Base-by-base conservation (phyloP, 1,140 invertebrate species). In the Lucilia sericata region DNA sequence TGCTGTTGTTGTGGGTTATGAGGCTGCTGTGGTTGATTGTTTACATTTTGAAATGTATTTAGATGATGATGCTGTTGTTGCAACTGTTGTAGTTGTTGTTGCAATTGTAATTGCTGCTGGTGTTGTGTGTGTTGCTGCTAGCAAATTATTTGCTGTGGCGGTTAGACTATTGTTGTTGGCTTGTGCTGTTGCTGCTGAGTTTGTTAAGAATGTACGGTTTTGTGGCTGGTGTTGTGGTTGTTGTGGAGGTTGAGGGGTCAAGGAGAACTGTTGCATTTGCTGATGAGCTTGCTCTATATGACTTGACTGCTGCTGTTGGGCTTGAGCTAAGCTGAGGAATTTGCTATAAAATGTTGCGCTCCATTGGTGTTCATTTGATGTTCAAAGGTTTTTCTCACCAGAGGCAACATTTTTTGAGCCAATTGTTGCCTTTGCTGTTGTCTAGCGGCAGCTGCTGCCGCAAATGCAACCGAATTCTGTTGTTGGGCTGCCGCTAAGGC, bases 341-440 rank as follows among this genome's bases (percentile, higher is more conserved):
- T 86, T 2, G 88, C 76, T 74, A 89, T 60, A 82, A 89, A 89
- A 42, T 87, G 87, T 34, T 89, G 88, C 2, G 84, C 51, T 12
- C 88, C 87, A 86, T 89, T 89, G 17, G 42, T 80, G 47, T 80
- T 80, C 8, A 70, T 25, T 21, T 70, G 65, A 19, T 85, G 85
- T 60, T 86, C 86, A 51, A 86, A 86, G 1, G 85, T 84, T 74
- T 86, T 86, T 13, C 88, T 47, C 21, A 80, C n/a, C 21, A 80
- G 10, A 4, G 76, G 76, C 9, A 80, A 49, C 19, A 80, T 80
- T 51, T 80, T 80, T 13, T 80, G 76, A 21, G 86, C 19, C 47
- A 88, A 86, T 19, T 88, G 84, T 60, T 88, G 88, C 21, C 90
- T 87, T 36, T 90, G 88, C 34, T 89, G 88, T 70, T 88, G 88